Evolutionary conservation across 1,140 invertebrate species (phyloP), one percentile per base, ranked within the genome.

Genomic region (Nilaparvata lugens): DNA sequence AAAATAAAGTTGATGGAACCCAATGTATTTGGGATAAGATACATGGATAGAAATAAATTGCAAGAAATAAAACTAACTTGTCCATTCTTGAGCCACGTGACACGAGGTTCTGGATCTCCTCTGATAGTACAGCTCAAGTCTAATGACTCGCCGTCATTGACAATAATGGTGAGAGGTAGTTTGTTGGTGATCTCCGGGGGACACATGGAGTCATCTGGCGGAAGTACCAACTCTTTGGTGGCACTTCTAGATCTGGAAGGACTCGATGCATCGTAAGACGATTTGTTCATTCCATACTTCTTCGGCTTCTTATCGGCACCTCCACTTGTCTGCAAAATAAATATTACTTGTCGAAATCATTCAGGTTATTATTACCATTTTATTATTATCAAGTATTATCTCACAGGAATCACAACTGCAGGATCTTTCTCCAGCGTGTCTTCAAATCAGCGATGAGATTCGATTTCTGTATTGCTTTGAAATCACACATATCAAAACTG

Each of bases 31-130:
- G n/a, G n/a, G n/a, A n/a, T n/a, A n/a, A n/a, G n/a, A n/a, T n/a
- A n/a, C n/a, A n/a, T n/a, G n/a, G n/a, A n/a, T n/a, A n/a, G n/a
- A n/a, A n/a, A n/a, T n/a, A n/a, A n/a, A n/a, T n/a, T n/a, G n/a
- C n/a, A n/a, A n/a, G n/a, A n/a, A n/a, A n/a, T n/a, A n/a, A n/a
- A n/a, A n/a, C n/a, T n/a, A n/a, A 81, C 80, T 71, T 88, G 85
- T 54, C 84, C 85, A 66, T 88, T 83, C 75, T 93, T 95, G 59
- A 78, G 80, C 93, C 93, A 96, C 58, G 84, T 82, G 1, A 95
- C 83, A 68, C 91, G 84, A 4, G 92, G 92, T 71, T 94, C 91
- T n/a, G 93, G 93, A 73, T 95, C 92, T 14, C 92, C 93, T 55
- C 83, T 83, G 21, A 96, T 88, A 18, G 85, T 82, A 48, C 87